Conservation (phyloP, 2,113 vertebrate genomes). For the Chionodraco myersi region DNA sequence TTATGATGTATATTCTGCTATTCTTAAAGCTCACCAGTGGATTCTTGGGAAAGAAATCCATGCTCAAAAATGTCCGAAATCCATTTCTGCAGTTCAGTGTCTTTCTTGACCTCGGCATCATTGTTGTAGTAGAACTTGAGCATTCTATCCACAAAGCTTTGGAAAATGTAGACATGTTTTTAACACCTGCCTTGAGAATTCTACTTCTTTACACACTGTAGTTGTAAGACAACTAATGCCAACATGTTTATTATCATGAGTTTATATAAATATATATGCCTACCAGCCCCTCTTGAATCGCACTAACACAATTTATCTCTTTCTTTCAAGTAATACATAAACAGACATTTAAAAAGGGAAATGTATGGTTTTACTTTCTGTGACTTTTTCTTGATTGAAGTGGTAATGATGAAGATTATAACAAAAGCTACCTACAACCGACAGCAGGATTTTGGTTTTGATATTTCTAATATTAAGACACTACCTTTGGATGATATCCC, state of each 20-base stretch:
- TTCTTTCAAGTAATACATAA: no score
- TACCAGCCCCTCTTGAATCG: no score
- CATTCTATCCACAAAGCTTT: slow-evolving; percentile 79
- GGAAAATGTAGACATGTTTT: neutral
- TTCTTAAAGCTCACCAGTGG: slow-evolving; percentile 71
- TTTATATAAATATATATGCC: no score
- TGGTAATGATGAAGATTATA: no score
- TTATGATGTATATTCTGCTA: slow-evolving; percentile 27
- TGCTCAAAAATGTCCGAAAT: slow-evolving; percentile 85
- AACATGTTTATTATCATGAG: no score
- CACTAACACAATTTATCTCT: no score
- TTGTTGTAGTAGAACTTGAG: slow-evolving; percentile 70
- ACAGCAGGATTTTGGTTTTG: no score
- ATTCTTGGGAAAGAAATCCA: slow-evolving; percentile 77
- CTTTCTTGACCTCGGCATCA: slow-evolving; percentile 64
- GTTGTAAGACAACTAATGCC: neutral
- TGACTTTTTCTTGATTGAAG: no score
- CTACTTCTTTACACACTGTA: neutral
- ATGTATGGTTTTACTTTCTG: no score
- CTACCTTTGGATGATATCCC: slow-evolving; percentile 83
- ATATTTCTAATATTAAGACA: neutral
- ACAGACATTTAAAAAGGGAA: no score
- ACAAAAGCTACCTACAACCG: no score
- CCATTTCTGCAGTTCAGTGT: slow-evolving; percentile 86
- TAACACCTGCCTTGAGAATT: neutral